Conservation (phyloP, 2,113 vertebrate species). For the Engystomops pustulosus region DNA sequence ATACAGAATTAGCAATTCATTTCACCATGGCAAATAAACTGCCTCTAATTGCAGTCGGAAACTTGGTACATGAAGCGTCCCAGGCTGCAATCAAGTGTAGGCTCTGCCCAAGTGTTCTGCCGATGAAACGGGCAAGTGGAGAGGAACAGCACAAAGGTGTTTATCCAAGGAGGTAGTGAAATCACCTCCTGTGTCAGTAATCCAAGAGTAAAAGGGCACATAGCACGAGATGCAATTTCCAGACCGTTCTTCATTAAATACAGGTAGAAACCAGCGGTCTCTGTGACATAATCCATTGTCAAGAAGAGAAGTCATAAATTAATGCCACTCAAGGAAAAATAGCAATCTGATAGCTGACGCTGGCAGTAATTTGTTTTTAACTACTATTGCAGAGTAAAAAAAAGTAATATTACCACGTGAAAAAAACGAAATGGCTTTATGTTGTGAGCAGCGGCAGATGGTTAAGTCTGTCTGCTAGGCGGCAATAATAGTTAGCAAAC, state of each 20-base stretch:
- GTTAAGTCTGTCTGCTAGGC: slow-evolving; percentile 49
- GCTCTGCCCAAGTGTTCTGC: slow-evolving; percentile 1
- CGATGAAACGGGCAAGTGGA: background rate
- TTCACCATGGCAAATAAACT: slow-evolving; percentile 37
- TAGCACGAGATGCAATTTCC: slow-evolving; percentile 34
- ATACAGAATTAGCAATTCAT: slow-evolving; percentile 46
- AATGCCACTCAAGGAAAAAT: slow-evolving; percentile 36
- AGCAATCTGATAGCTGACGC: slow-evolving; percentile 35
- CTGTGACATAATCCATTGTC: slow-evolving; percentile 38
- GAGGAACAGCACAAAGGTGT: slow-evolving; percentile 35
- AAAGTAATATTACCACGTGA: slow-evolving; percentile 22
- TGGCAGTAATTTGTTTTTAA: slow-evolving; percentile 30
- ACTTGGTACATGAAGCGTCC: background rate
- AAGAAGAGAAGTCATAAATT: slow-evolving; percentile 30
- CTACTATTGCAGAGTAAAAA: slow-evolving; percentile 38
- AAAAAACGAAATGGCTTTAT: slow-evolving; percentile 29
- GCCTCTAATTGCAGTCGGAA: slow-evolving; percentile 26
- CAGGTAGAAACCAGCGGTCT: background rate
- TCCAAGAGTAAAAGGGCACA: slow-evolving; percentile 29
- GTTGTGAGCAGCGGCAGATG: slow-evolving; percentile 49
- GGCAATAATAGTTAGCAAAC: slow-evolving; percentile 54
- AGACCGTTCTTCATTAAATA: slow-evolving; percentile 6
- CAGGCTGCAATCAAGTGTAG: slow-evolving; percentile 2
- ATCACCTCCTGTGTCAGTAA: slow-evolving; percentile 43
- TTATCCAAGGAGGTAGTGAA: slow-evolving; percentile 45